Base-by-base conservation (phyloP, 2,888 invertebrate species). In the Zygaena filipendulae region DNA sequence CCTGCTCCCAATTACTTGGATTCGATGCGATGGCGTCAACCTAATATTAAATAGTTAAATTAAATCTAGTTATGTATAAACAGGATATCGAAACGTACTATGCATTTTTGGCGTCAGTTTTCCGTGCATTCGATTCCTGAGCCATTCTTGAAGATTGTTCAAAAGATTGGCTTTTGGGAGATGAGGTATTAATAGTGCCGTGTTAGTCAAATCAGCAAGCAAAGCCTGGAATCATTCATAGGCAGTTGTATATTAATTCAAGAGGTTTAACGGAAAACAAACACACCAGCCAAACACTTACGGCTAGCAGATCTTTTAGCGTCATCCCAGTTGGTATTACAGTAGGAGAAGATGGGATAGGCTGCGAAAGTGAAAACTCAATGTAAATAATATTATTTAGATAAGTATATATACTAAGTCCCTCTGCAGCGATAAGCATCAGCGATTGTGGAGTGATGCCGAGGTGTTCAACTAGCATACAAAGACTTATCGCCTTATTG, bases 121-220 rank as follows among this genome's bases (percentile, higher is more conserved):
- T 7, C 74, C 74, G 29, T 63, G 61, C 1, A 75, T 53, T 27
- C 69, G 50, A 30, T 52, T 52, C 18, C 74, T 52, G 2, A 59
- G 61, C 68, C 72, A 70, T 38, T 70, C 70, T 32, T 61, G 61
- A 13, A 77, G 55, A 42, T 64, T 69, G 30, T 59, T 62, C 11
- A 77, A 45, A 8, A 55, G 43, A 38, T 60, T 53, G 1, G 72
- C 67, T 44, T 69, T 41, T 12, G 77, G 77, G 24, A 77, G 53
- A 44, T 77, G 77, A 2, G 77, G 77, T 23, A 72, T 70, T 9
- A 75, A 34, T 10, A 77, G 51, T 0, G 68, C 55, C 2, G 66
- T 57, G 8, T 66, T 51, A 1, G 67, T 53, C 10, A 77, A 39
- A 39, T 77, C 75, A 3, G 62, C 68, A 30, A 77, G 43, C 34